Base-by-base conservation (phyloP, 2,888 invertebrate species). In the Mesochorus sp. region DNA sequence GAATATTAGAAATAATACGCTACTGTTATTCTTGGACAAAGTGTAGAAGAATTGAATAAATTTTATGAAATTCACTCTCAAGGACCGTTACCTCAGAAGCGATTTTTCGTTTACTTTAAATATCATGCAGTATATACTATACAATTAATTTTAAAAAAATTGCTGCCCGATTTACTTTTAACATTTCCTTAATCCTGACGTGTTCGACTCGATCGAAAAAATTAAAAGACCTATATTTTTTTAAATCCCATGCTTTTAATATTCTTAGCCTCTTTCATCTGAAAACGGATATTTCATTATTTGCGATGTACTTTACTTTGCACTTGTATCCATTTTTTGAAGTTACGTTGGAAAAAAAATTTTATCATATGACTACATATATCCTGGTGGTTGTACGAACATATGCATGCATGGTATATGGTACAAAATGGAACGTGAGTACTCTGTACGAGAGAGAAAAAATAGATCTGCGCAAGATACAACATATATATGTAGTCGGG, bases 231-330 rank as follows among this genome's bases (percentile, higher is more conserved):
- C n/a, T n/a, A n/a, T n/a, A n/a, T 49, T 17, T 34, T 21, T 44
- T 24, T 24, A 8, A 24, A 26, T 17, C n/a, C n/a, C 1, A 19
- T 5, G 8, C n/a, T 28, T 31, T 10, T 6, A 39, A 19, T 21
- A 12, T 14, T 28, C 55, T 42, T 55, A 4, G 6, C n/a, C 14
- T 19, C n/a, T 19, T 49, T 31, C 28, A 39, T 14, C 31, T 21
- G 31, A 8, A 19, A 42, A 49, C 10, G 12, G 44, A 12, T 37
- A 59, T 31, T 51, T 31, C 34, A 64, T 42, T 53, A 34, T 62
- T 77, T 68, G 67, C 62, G 39, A 49, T 57, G 28, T 51, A 66
- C 53, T 73, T 26, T 28, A 37, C 5, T 14, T n/a, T 10, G 10
- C 14, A 37, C 28, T 51, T 61, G 2, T 57, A 39, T 59, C 42